Evolutionary conservation across 2,797 vertebrate genomes (phyloP), one percentile per base, ranked within the genome.

Genomic region (Thalassophryne amazonica): DNA sequence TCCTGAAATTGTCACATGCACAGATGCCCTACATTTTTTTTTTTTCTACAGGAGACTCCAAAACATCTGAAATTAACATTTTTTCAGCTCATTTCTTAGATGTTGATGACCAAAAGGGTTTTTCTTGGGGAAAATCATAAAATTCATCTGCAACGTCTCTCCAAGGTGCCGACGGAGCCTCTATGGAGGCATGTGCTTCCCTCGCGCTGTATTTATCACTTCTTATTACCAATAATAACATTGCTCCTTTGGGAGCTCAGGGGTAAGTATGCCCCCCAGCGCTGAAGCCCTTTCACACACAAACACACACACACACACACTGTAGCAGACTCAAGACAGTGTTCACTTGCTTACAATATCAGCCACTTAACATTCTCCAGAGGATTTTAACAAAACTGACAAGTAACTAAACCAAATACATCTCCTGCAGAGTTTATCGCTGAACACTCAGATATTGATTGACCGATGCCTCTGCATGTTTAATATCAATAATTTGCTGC

Each of bases 211-310:
- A 81, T 91, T 90, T 90, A 89, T 86, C 67, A 69, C 80, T 82
- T 90, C 83, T 90, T 91, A 90, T 89, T 88, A 89, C 78, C 83
- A 88, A 89, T 88, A 90, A 91, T 88, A 90, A 91, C 88, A 88
- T 68, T 66, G 74, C 69, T 90, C 87, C 90, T 88, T 55, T 52
- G 89, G 85, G 90, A 89, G 68, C 84, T 79, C 67, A 58, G 65
- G 86, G 89, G 73, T 90, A 92, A 91, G 83, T 85, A 84, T 86
- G 89, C 87, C 89, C 86, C 65, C 81, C 60, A 88, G 89, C 88
- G 81, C 64, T 86, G 31, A 64, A 75, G 76, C 64, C 79, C 68
- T 71, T 77, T 78, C 27, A 78, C 47, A 84, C n/a, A n/a, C n/a
- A n/a, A n/a, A n/a, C n/a, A n/a, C 27, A 78, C 47, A 84, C n/a